A percentile compares a stretch with the other conserved stretches of the same genome.
These are phyloP conservation scores for Chloroceryle amazona DNA, from an alignment of 2,797 vertebrate species.

Conservation along the genomic window DNA sequence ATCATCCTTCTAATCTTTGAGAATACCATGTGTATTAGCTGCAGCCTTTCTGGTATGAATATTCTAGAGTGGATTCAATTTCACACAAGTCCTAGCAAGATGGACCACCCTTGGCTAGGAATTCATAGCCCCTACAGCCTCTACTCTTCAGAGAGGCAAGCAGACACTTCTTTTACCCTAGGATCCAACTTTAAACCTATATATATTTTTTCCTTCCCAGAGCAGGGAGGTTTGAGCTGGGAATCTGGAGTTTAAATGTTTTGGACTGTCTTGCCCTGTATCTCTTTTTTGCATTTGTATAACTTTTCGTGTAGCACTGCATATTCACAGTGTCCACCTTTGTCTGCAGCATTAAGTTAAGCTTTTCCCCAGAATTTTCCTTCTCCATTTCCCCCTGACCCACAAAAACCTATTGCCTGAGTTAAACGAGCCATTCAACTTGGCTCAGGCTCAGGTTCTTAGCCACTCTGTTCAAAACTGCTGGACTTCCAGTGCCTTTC, in stretches of 20 bases:
- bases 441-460: neutral
- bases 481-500: neutral
- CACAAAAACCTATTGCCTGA: neutral
- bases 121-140: neutral
- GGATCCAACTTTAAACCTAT: neutral
- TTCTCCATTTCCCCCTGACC: conserved; percentile 5
- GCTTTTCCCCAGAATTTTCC: conserved; percentile 7
- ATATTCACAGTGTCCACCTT: neutral
- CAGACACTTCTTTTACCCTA: neutral
- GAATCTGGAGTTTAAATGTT: neutral
- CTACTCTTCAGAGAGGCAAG: neutral
- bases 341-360: neutral
- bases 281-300: neutral
- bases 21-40: conserved; percentile 34
- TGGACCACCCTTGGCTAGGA: neutral
- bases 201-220: neutral
- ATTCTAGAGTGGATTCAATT: conserved; percentile 11
- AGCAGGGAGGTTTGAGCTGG: neutral
- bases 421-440: conserved; percentile 15
- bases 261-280: neutral
- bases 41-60: conserved; percentile 28
- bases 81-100: conserved; percentile 37
- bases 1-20: conserved; percentile 28
- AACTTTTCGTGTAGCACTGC: neutral
- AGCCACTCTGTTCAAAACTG: neutral